Evolutionary conservation across 2,888 invertebrate genomes (phyloP).

Genomic region (Acrocera orbiculus): DNA sequence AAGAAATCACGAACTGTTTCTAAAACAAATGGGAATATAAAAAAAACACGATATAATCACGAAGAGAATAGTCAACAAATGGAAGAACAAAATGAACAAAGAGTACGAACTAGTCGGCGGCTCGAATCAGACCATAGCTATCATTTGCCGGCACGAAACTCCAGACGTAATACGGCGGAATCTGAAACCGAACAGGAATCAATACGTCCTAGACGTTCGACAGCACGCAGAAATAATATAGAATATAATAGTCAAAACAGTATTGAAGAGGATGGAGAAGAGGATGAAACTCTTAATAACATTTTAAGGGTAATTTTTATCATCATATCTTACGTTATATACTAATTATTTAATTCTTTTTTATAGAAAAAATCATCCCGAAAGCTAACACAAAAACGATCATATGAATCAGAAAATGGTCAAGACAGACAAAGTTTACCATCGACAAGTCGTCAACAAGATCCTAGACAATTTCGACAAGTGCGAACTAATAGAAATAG

Average conservation of each 20-base stretch:
- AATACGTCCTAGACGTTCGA: constrained; percentile 24
- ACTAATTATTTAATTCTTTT: not conserved
- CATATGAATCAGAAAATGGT: constrained; percentile 10
- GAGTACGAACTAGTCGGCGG: constrained; percentile 17
- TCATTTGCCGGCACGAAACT: constrained; percentile 25
- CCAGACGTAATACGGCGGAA: constrained; percentile 18
- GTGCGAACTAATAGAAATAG: constrained; percentile 28
- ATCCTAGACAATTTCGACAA: constrained; percentile 16
- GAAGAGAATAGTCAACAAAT: constrained; percentile 1
- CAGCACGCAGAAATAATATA: constrained; percentile 23
- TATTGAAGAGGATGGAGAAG: constrained; percentile 19
- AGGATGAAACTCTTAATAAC: constrained; percentile 16
- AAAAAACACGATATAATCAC: too few species aligned
- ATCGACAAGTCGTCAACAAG: too few species aligned
- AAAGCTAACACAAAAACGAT: constrained; percentile 1
- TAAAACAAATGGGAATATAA: too few species aligned
- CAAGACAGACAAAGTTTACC: constrained; percentile 7
- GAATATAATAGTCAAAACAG: constrained; percentile 25
- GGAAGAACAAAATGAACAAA: constrained; percentile 7
- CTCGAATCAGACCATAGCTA: constrained; percentile 30
- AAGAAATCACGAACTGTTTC: constrained; percentile 2
- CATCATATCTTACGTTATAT: too few species aligned
- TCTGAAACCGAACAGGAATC: constrained; percentile 14
- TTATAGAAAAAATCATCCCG: constrained; percentile 3
- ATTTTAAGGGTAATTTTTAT: too few species aligned